Conservation (phyloP, 37 sponge, comb jelly and placozoan species). For the Cladorhizidae sp. region DNA sequence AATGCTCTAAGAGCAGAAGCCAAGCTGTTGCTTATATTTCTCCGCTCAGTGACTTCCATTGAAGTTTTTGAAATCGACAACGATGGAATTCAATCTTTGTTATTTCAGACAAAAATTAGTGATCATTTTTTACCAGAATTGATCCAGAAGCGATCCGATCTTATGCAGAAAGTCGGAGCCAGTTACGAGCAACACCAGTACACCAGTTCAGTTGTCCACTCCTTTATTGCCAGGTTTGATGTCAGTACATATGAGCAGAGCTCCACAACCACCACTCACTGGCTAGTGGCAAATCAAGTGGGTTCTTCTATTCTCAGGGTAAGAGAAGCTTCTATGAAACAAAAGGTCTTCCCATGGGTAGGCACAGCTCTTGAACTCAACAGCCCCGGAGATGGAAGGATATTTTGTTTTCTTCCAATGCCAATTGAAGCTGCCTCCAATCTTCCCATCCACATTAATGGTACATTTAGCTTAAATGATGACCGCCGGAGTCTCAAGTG, state of each 20-base stretch:
- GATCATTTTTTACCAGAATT: not conserved
- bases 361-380: slow-evolving; percentile 26
- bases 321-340: slow-evolving; percentile 13
- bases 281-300: slow-evolving; percentile 29
- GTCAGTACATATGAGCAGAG: not conserved
- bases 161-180: not conserved
- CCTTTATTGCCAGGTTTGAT: slow-evolving; percentile 11
- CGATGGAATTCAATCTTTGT: not conserved
- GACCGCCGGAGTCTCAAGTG: slow-evolving; percentile 59
- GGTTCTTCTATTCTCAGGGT: slow-evolving; percentile 5
- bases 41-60: slow-evolving; percentile 42
- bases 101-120: not conserved
- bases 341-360: slow-evolving; percentile 51
- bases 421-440: slow-evolving; percentile 39
- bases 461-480: slow-evolving; percentile 64
- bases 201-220: not conserved
- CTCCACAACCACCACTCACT: not conserved
- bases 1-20: slow-evolving; percentile 38
- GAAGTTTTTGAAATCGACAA: slow-evolving; percentile 29
- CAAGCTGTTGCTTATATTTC: slow-evolving; percentile 55
- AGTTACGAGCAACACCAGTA: not conserved
- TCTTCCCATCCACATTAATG: slow-evolving; percentile 75
- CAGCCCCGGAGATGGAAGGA: slow-evolving; percentile 9
- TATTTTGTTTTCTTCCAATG: slow-evolving; percentile 80
- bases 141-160: not conserved